Percentiles rank a stretch among this genome's conserved stretches.
Evolutionary conservation across 1,140 invertebrate genomes (phyloP).

Genomic region (Zaprionus africanus): DNA sequence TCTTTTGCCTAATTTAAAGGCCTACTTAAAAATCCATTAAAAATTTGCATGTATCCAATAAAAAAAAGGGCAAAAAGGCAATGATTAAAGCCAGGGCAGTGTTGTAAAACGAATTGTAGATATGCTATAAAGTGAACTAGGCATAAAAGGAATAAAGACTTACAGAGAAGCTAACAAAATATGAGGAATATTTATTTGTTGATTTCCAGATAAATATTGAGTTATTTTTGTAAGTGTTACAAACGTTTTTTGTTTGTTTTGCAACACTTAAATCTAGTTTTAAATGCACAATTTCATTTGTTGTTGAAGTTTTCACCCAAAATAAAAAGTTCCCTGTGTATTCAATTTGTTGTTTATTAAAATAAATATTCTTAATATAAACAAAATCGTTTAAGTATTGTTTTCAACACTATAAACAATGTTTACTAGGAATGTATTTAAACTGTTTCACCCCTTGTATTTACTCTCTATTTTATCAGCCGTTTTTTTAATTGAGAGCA

Average conservation of each 20-base stretch:
- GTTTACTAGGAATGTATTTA: neutral
- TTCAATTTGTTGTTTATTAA: too few species aligned
- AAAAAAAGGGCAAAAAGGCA: constrained; percentile 38
- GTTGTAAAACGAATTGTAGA: constrained; percentile 12
- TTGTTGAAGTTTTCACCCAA: too few species aligned
- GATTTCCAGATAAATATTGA: too few species aligned
- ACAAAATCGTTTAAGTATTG: too few species aligned
- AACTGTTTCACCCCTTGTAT: neutral
- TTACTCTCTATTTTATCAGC: neutral
- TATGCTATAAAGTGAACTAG: neutral
- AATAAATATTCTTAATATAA: too few species aligned
- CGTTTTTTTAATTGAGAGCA: neutral
- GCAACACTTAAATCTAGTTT: too few species aligned
- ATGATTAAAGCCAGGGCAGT: constrained; percentile 33
- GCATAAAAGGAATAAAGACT: neutral
- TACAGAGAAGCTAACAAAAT: too few species aligned
- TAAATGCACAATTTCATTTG: too few species aligned
- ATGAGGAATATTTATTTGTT: too few species aligned
- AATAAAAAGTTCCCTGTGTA: too few species aligned
- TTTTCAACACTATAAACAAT: neutral
- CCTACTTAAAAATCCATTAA: constrained; percentile 83
- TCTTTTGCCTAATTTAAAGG: constrained; percentile 76
- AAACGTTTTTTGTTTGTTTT: too few species aligned
- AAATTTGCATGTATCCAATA: constrained; percentile 76
- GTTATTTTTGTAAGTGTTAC: too few species aligned